These are phyloP conservation scores for Polyploca ridens DNA, from an alignment of 2,888 invertebrate species.

Conservation along the genomic window DNA sequence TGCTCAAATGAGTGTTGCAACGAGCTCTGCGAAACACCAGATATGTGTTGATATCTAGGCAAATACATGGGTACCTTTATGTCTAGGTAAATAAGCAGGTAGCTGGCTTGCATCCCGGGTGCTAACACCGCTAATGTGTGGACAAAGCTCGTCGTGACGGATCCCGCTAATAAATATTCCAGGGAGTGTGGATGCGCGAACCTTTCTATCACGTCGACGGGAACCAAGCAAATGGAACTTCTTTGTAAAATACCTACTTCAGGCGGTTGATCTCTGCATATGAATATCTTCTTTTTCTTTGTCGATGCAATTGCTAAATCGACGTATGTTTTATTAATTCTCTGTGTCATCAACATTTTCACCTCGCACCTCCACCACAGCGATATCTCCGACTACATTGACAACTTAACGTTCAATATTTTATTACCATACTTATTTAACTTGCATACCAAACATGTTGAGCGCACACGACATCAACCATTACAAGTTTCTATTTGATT, in stretches of 20 bases:
- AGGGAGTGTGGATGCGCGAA: slow-evolving; percentile 70
- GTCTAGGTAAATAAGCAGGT: slow-evolving; percentile 72
- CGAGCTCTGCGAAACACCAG: slow-evolving; percentile 60
- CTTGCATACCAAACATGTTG: slow-evolving; percentile 74
- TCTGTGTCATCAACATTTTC: slow-evolving; percentile 55
- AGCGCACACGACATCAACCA: slow-evolving; percentile 77
- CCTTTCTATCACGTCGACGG: slow-evolving; percentile 50
- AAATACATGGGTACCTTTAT: slow-evolving; percentile 61
- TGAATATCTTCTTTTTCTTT: background rate
- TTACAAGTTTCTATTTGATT: slow-evolving; percentile 84
- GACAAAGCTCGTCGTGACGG: slow-evolving; percentile 80
- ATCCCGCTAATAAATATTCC: slow-evolving; percentile 80
- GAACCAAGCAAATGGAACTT: slow-evolving; percentile 24
- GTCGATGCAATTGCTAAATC: slow-evolving; percentile 3
- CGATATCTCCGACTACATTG: slow-evolving; percentile 64
- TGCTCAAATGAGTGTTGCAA: slow-evolving; percentile 75
- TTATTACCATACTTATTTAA: slow-evolving; percentile 77
- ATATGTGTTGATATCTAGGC: slow-evolving; percentile 72
- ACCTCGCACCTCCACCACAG: slow-evolving; percentile 53
- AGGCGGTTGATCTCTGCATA: background rate
- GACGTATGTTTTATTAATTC: slow-evolving; percentile 33
- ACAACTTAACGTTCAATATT: slow-evolving; percentile 78
- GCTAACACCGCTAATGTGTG: slow-evolving; percentile 82
- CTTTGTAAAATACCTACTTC: slow-evolving; percentile 16
- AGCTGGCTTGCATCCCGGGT: slow-evolving; percentile 63